A percentile compares a stretch with the other conserved stretches of the same genome.
Evolutionary conservation across 2,797 vertebrate species (phyloP).

Genomic region (Hippopotamyrus pictus): DNA sequence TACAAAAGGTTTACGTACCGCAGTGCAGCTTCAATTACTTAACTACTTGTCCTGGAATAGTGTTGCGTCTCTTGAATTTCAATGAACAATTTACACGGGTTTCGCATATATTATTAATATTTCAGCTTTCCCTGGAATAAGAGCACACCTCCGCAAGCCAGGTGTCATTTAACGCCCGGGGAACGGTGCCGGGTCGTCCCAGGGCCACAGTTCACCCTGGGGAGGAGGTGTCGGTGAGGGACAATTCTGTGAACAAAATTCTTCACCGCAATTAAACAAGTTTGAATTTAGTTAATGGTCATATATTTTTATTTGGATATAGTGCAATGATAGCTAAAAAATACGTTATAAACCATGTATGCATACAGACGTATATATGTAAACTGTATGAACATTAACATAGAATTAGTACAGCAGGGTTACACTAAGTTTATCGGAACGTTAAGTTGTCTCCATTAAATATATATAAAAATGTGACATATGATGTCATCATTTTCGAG

Average conservation of each 20-base stretch:
- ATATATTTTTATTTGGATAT: not conserved
- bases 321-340: not conserved
- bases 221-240: not conserved
- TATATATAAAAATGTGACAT: not conserved
- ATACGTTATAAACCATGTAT: not conserved
- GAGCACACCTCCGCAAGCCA: conserved; percentile 55
- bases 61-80: conserved; percentile 67
- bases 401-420: not conserved
- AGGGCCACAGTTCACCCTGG: not conserved
- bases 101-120: conserved; percentile 77
- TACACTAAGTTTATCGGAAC: not conserved
- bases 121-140: conserved; percentile 54
- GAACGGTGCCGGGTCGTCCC: not conserved
- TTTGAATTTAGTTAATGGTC: not conserved
- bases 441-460: not conserved
- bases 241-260: not conserved
- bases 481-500: not conserved
- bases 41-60: conserved; percentile 45
- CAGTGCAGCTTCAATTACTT: conserved; percentile 56
- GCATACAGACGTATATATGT: not conserved
- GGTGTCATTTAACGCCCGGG: conserved; percentile 50
- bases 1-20: not conserved
- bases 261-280: not conserved
- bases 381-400: not conserved
- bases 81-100: conserved; percentile 65